Conservation (phyloP, 1,140 invertebrate genomes). For the Sycophaga agraensis region DNA sequence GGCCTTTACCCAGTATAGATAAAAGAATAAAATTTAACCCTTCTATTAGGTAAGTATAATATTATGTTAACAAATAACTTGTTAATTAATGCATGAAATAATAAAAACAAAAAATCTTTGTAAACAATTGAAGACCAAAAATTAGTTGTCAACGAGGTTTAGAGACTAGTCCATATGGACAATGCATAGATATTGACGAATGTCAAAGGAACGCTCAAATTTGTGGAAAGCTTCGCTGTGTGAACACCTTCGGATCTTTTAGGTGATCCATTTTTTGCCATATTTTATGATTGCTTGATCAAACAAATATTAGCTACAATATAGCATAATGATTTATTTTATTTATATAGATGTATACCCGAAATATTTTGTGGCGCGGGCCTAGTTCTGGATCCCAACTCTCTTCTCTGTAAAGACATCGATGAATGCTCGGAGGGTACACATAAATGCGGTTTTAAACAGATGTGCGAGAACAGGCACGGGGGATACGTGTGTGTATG, state of each 20-base stretch:
- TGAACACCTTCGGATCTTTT: conserved; percentile 63
- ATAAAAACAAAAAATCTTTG: background rate
- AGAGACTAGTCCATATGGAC: conserved; percentile 37
- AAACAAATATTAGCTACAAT: no score
- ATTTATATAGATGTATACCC: conserved; percentile 54
- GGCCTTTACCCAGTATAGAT: background rate
- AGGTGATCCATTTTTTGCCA: conserved; percentile 23
- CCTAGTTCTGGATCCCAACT: conserved; percentile 61
- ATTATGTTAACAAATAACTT: no score
- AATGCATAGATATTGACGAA: conserved; percentile 60
- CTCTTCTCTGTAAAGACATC: conserved; percentile 63
- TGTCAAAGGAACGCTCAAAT: conserved; percentile 46
- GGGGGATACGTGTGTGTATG: conserved; percentile 79
- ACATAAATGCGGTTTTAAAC: conserved; percentile 68
- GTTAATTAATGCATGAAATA: background rate
- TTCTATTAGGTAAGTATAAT: background rate
- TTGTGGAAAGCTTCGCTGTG: conserved; percentile 53
- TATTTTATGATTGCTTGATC: background rate
- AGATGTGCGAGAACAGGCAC: conserved; percentile 72
- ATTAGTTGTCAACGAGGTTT: conserved; percentile 45
- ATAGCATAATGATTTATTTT: no score
- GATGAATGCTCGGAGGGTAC: conserved; percentile 70
- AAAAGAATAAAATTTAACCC: background rate
- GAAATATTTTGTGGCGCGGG: conserved; percentile 73
- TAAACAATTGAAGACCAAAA: background rate